These are phyloP conservation scores for Parnassius smintheus DNA, from an alignment of 2,888 invertebrate genomes.

Conservation along the genomic window DNA sequence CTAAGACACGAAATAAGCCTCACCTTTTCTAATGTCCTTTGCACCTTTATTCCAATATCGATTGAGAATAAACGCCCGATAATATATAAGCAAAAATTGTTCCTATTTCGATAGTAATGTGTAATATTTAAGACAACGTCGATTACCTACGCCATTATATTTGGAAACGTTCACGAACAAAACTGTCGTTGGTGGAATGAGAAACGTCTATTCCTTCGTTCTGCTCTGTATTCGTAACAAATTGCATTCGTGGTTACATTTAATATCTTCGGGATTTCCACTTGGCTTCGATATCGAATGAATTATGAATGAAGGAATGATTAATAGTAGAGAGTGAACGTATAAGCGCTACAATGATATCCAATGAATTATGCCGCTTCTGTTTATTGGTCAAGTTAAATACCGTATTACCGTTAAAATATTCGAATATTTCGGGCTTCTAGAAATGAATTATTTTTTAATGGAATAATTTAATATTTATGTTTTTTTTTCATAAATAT, in stretches of 20 bases:
- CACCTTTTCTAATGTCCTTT: background rate
- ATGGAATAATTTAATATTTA: no score
- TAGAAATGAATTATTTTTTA: no score
- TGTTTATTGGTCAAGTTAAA: slow-evolving; percentile 11
- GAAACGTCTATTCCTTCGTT: slow-evolving; percentile 11
- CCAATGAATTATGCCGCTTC: slow-evolving; percentile 13
- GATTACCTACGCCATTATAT: background rate
- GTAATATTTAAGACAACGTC: background rate
- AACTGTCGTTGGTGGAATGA: slow-evolving; percentile 1
- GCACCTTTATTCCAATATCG: background rate
- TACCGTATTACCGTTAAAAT: background rate
- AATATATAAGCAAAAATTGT: background rate
- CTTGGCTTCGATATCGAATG: slow-evolving; percentile 28
- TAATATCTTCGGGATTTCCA: slow-evolving; percentile 17
- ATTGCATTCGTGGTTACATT: slow-evolving; percentile 27
- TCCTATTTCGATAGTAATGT: background rate
- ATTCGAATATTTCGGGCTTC: background rate
- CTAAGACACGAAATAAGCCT: no score
- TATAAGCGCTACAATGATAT: slow-evolving; percentile 27
- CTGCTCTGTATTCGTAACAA: slow-evolving; percentile 28
- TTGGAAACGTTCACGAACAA: background rate
- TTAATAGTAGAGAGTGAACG: slow-evolving; percentile 25
- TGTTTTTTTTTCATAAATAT: no score
- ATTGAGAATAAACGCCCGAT: background rate
- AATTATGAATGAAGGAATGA: slow-evolving; percentile 32